Base-by-base conservation (phyloP, 1,140 invertebrate genomes). In the Gonioctena quinquepunctata region DNA sequence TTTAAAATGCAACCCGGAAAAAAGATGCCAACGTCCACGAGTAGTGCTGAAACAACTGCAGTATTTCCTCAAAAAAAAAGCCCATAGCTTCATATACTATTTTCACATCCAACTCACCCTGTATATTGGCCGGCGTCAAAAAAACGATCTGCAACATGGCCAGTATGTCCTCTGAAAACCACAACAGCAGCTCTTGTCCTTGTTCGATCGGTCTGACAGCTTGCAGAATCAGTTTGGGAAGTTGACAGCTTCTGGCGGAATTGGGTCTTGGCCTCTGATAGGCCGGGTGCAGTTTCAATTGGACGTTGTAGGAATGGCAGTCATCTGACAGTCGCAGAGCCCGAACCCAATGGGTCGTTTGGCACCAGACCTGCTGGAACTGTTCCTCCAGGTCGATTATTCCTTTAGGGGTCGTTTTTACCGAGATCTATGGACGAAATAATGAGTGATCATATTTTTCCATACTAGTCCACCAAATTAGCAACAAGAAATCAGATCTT, bases 141-240 rank as follows among this genome's bases (percentile, higher is more conserved):
- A 94, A 93, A 0, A 94, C 94, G 77, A 94, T 90, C 50, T 89
- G 88, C 65, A 94, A 83, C 21, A 90, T 84, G 2, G 89, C 87
- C 0, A 94, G 84, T 33, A 94, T 82, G 63, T 90, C 88, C 52
- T 93, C 90, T 0, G 90, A 89, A 80, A 96, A 95, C 96, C 96
- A 97, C 69, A 95, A 85, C 7, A 88, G 81, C 0, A 95, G 79
- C 71, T 90, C 87, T 67, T 94, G 87, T 0, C 88, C 90, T 8
- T 80, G 75, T 33, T 76, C 69, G 3, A 93, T 85, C 0, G 77
- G 68, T 71, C 85, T 84, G 2, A 86, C 85, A 2, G 84, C 80
- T 79, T 85, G 85, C 2, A 89, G 66, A 1, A 83, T 68, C 0
- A 89, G 71, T 56, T 83, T 83, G 0, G 77, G 65, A 18, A 49